phyloP scores from a whole-genome alignment of 2,888 invertebrate genomes.

The Cheilosia vulpina region DNA sequence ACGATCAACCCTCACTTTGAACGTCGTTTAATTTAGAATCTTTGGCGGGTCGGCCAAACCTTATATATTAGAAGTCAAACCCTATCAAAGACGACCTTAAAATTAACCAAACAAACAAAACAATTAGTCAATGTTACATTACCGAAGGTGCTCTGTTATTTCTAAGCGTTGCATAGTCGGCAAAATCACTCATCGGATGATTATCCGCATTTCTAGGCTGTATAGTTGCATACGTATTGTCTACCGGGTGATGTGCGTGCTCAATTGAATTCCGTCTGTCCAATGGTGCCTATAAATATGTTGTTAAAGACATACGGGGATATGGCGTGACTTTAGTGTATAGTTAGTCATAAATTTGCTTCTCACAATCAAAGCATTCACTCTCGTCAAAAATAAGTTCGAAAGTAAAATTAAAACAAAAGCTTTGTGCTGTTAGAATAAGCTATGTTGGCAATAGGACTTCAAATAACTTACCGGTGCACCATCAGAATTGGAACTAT shows the following conservation, averaged over 20 bases:
- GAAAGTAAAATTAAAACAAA: slow-evolving; percentile 23
- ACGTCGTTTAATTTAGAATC: too few relatives aligned
- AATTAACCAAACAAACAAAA: slow-evolving; percentile 25
- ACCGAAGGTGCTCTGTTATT: slow-evolving; percentile 83
- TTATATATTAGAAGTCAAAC: too few relatives aligned
- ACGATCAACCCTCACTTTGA: too few relatives aligned
- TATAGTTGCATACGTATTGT: slow-evolving; percentile 84
- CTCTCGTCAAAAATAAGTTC: slow-evolving; percentile 9
- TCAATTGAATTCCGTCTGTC: slow-evolving; percentile 82
- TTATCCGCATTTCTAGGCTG: slow-evolving; percentile 82
- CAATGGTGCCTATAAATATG: slow-evolving; percentile 78
- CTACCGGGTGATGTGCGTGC: slow-evolving; percentile 82
- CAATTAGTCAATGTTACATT: slow-evolving; percentile 54
- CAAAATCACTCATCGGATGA: slow-evolving; percentile 81
- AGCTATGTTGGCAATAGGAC: slow-evolving; percentile 1
- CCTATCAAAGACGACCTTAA: not conserved
- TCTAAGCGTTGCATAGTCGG: slow-evolving; percentile 83
- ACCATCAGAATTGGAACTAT: slow-evolving; percentile 81
- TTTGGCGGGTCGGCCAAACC: fast-evolving
- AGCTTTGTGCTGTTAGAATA: slow-evolving; percentile 44
- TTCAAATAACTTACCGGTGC: slow-evolving; percentile 79
- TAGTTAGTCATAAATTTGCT: slow-evolving; percentile 43
- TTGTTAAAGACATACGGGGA: slow-evolving; percentile 59
- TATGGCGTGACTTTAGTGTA: slow-evolving; percentile 9
- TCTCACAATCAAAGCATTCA: slow-evolving; percentile 16